Conservation (phyloP, 2,888 invertebrate genomes). For the Drosophila flavopinicola region DNA sequence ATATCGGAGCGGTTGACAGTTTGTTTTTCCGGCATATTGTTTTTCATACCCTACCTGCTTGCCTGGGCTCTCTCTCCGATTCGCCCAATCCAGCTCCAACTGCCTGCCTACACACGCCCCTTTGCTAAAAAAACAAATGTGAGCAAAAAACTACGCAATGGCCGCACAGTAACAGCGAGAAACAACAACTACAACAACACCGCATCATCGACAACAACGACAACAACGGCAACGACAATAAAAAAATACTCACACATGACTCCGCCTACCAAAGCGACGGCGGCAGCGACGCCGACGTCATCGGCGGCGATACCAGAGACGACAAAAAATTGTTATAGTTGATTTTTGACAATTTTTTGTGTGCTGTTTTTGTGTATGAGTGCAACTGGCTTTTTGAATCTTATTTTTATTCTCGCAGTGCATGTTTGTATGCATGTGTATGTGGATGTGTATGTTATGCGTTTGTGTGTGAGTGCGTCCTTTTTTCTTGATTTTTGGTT, state of each 20-base stretch:
- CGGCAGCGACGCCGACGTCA: conserved; percentile 34
- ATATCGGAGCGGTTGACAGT: conserved; percentile 26
- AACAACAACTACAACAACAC: conserved; percentile 24
- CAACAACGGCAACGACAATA: conserved; percentile 31
- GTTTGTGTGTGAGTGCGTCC: conserved; percentile 5
- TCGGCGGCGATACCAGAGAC: conserved; percentile 32
- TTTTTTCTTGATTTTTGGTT: conserved; percentile 53
- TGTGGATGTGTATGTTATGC: conserved; percentile 4
- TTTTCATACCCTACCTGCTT: conserved; percentile 6
- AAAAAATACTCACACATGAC: conserved; percentile 68
- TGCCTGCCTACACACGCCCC: conserved; percentile 73
- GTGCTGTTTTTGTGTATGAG: conserved; percentile 34
- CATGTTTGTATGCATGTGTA: conserved; percentile 22
- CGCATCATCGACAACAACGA: conserved; percentile 17
- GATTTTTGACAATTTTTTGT: conserved; percentile 73
- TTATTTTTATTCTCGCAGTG: conserved; percentile 69
- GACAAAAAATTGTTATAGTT: conserved; percentile 64
- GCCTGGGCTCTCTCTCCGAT: conserved; percentile 17
- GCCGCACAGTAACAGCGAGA: conserved; percentile 56
- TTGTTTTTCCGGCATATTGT: conserved; percentile 21
- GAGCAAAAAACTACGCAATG: conserved; percentile 74
- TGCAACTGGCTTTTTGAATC: conserved; percentile 62
- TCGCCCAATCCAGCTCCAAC: conserved; percentile 56
- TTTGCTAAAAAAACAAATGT: conserved; percentile 73
- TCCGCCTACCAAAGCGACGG: conserved; percentile 63